Base-by-base conservation (phyloP, 2,888 invertebrate species). In the Limnephilus rhombicus region DNA sequence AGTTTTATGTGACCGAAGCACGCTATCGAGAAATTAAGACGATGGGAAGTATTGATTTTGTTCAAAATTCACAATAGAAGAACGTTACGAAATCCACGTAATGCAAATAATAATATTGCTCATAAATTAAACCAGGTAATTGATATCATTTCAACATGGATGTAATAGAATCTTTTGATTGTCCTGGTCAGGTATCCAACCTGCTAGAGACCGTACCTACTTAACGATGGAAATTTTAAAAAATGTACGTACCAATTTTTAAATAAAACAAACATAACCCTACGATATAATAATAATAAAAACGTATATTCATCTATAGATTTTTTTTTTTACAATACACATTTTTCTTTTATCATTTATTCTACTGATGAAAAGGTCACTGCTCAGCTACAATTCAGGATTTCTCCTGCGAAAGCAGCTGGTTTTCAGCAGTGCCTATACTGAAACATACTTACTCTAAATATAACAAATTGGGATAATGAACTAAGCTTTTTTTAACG, bases 11-110 rank as follows among this genome's bases (percentile, higher is more conserved):
- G 49, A 45, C 86, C 45, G 45, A 13, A n/a, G 15, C 86, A 86
- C 86, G 86, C 86, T 4, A 86, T 45, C 49, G 24, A 5, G 45
- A n/a, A 49, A 86, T 86, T n/a, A 24, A 45, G 86, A 29, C 45
- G 45, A 37, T 29, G 41, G 13, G 3, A 11, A 86, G 45, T 86
- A 86, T 86, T 86, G 86, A 86, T 86, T 86, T 86, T 45, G 45
- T 49, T 13, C 45, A n/a, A 86, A 86, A 86, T 86, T 86, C 15
- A 24, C 68, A 68, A 68, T n/a, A 68, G 68, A 68, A 24, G 7
- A 68, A 68, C 68, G 68, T 68, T 68, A 68, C 68, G n/a, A 68
- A 68, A 24, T n/a, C 68, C 68, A 68, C 68, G n/a, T 68, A 68
- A 68, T 68, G 68, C 68, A 68, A 68, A 68, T 9, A 68, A 68